These are phyloP conservation scores for Ostrea denselamellosa DNA, from an alignment of 1,140 invertebrate genomes.

Conservation along the genomic window DNA sequence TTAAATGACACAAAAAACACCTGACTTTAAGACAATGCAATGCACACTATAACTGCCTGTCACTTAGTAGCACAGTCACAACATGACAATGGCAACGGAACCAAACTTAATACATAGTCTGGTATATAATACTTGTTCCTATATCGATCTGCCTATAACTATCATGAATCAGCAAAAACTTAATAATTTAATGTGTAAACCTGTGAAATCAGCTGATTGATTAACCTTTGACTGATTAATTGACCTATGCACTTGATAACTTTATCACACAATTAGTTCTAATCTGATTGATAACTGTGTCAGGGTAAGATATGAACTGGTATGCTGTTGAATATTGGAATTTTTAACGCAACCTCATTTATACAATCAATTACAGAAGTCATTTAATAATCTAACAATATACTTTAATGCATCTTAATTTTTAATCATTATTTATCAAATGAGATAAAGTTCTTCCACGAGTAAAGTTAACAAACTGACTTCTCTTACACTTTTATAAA, in stretches of 20 bases:
- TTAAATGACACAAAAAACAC: constrained; percentile 7
- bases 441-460: no score
- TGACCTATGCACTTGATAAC: not conserved
- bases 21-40: not conserved
- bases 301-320: not conserved
- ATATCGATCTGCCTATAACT: not conserved
- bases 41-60: not conserved
- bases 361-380: not conserved
- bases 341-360: not conserved
- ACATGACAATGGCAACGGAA: not conserved
- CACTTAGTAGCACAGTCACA: not conserved
- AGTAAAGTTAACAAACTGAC: no score
- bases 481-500: no score
- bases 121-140: not conserved
- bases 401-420: no score
- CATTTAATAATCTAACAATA: not conserved
- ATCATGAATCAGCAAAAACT: not conserved
- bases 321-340: not conserved
- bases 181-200: not conserved
- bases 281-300: constrained; percentile 20
- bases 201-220: constrained; percentile 16
- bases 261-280: not conserved
- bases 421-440: no score
- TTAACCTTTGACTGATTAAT: constrained; percentile 8
- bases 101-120: not conserved